phyloP scores from a whole-genome alignment of 2,888 invertebrate species.

The Melikaiella ostensackeni region DNA sequence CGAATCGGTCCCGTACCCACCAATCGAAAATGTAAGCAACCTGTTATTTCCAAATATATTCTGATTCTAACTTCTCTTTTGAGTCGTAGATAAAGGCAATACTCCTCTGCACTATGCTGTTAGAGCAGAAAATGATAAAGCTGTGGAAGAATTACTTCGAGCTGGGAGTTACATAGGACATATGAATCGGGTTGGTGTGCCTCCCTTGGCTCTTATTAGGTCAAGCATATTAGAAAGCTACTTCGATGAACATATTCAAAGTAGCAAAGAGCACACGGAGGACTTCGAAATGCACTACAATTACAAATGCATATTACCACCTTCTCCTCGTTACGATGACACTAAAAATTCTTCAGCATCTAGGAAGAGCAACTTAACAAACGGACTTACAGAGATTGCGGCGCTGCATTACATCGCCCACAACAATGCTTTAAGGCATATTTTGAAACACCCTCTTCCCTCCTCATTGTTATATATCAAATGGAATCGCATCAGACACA shows the following conservation, averaged over 20 bases:
- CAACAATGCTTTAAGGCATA: conserved; percentile 82
- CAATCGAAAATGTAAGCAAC: no score
- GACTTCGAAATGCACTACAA: conserved; percentile 87
- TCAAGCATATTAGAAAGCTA: conserved; percentile 85
- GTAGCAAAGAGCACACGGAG: conserved; percentile 82
- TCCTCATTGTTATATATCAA: conserved; percentile 89
- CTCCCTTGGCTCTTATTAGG: conserved; percentile 86
- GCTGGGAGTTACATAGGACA: conserved; percentile 87
- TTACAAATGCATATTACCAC: conserved; percentile 85
- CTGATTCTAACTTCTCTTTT: not conserved
- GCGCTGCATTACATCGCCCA: conserved; percentile 86
- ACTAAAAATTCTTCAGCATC: not conserved
- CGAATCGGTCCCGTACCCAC: no score
- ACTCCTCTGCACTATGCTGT: conserved; percentile 88
- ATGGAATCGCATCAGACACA: conserved; percentile 87
- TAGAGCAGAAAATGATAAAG: conserved; percentile 83
- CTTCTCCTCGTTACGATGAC: conserved; percentile 53
- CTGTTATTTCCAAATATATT: not conserved
- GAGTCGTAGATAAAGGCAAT: conserved; percentile 79
- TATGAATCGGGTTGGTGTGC: conserved; percentile 81
- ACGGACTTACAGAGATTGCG: conserved; percentile 81
- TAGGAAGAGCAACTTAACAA: not conserved
- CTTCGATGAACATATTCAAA: conserved; percentile 85
- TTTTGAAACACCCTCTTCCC: conserved; percentile 88
- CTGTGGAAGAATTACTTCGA: conserved; percentile 82